phyloP scores from a whole-genome alignment of 2,888 invertebrate species.

The Xanthorhoe designata region DNA sequence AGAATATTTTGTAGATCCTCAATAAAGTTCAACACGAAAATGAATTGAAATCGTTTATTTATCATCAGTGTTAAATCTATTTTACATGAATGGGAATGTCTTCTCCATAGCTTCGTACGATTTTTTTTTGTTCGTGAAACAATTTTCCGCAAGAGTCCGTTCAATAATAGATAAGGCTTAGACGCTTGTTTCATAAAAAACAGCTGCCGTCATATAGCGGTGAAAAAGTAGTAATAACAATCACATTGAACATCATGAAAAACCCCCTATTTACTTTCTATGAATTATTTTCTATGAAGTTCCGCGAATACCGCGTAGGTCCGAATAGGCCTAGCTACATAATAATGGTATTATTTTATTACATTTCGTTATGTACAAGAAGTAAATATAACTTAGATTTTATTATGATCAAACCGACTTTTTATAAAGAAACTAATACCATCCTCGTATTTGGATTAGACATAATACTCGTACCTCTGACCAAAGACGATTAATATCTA shows the following conservation, averaged over 20 bases:
- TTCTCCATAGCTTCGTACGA: neutral
- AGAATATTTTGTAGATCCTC: neutral
- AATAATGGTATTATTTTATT: too few relatives aligned
- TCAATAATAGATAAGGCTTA: constrained; percentile 9
- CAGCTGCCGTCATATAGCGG: neutral
- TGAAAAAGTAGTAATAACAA: neutral
- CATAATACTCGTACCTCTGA: too few relatives aligned
- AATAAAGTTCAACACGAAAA: neutral
- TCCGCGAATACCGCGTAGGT: too few relatives aligned
- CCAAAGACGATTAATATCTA: too few relatives aligned
- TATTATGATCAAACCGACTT: too few relatives aligned
- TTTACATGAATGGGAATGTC: neutral
- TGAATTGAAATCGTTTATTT: neutral
- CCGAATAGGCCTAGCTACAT: too few relatives aligned
- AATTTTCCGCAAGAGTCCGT: constrained; percentile 16
- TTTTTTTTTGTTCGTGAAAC: neutral
- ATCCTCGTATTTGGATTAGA: too few relatives aligned
- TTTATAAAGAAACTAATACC: too few relatives aligned
- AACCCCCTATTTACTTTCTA: too few relatives aligned
- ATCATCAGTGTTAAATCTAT: neutral
- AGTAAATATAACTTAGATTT: too few relatives aligned
- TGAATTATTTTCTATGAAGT: too few relatives aligned
- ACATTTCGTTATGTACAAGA: too few relatives aligned
- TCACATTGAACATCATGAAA: neutral
- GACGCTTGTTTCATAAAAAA: neutral